A percentile compares a stretch with the other conserved stretches of the same genome.
Evolutionary conservation across 2,113 vertebrate species (phyloP).

Genomic region (Suricata suricatta): DNA sequence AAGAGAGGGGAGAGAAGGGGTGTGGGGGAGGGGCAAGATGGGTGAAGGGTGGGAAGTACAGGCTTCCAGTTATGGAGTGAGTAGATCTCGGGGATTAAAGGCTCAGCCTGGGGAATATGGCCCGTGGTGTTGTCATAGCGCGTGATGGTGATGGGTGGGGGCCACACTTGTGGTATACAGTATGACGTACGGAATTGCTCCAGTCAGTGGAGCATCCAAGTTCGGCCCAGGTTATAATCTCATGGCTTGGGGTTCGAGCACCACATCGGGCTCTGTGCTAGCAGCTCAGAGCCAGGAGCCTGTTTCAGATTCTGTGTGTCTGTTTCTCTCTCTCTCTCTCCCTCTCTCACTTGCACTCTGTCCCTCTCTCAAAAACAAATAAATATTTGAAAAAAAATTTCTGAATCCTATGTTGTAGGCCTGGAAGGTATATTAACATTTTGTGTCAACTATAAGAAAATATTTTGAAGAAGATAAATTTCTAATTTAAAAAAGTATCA

Average conservation of each 20-base stretch:
- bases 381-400: too few species aligned
- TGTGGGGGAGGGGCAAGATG: background rate
- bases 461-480: background rate
- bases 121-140: background rate
- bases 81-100: background rate
- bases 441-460: background rate
- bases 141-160: background rate
- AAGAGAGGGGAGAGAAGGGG: rapidly evolving
- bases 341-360: too few species aligned
- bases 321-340: too few species aligned
- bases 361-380: too few species aligned
- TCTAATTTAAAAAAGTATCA: background rate
- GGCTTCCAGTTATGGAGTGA: background rate
- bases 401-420: too few species aligned
- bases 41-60: background rate
- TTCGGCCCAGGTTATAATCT: too few species aligned
- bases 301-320: too few species aligned
- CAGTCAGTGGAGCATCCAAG: too few species aligned
- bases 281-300: too few species aligned
- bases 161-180: background rate
- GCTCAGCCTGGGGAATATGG: background rate
- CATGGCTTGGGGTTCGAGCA: too few species aligned
- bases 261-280: too few species aligned
- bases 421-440: too few species aligned
- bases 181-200: background rate